phyloP scores from a whole-genome alignment of 2,113 vertebrate species.

The Dunckerocampus dactyliophorus region DNA sequence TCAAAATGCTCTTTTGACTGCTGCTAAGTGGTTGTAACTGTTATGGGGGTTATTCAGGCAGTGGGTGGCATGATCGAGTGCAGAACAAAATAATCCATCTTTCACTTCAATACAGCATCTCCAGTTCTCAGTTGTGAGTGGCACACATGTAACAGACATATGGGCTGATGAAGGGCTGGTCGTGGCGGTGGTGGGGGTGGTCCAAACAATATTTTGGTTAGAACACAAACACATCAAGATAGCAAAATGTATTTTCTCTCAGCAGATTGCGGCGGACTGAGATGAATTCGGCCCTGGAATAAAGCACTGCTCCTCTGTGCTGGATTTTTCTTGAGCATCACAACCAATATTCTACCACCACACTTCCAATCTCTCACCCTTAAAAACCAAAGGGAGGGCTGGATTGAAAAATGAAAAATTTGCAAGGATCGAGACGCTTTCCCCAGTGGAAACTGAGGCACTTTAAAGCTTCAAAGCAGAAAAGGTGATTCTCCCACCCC shows the following conservation, averaged over 20 bases:
- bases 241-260: constrained; percentile 13
- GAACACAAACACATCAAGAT: constrained; percentile 10
- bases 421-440: constrained; percentile 34
- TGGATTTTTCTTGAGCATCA: constrained; percentile 39
- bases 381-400: constrained; percentile 20
- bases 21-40: background rate
- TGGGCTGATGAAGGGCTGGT: constrained; percentile 9
- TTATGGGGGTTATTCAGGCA: constrained; percentile 17
- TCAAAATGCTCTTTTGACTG: constrained; percentile 7
- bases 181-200: background rate
- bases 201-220: constrained; percentile 13
- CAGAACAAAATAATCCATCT: constrained; percentile 13
- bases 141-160: constrained; percentile 12
- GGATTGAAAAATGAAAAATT: constrained; percentile 40
- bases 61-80: constrained; percentile 12
- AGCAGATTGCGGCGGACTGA: constrained; percentile 26
- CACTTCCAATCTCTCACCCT: constrained; percentile 19
- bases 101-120: background rate
- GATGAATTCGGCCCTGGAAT: constrained; percentile 32
- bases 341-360: constrained; percentile 34
- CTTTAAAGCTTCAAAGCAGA: constrained; percentile 61
- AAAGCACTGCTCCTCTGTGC: constrained; percentile 6
- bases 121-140: background rate
- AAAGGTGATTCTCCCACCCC: constrained; percentile 60
- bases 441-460: constrained; percentile 59